Base-by-base conservation (phyloP, 1,140 invertebrate species). In the Drosophila quadrilineata region DNA sequence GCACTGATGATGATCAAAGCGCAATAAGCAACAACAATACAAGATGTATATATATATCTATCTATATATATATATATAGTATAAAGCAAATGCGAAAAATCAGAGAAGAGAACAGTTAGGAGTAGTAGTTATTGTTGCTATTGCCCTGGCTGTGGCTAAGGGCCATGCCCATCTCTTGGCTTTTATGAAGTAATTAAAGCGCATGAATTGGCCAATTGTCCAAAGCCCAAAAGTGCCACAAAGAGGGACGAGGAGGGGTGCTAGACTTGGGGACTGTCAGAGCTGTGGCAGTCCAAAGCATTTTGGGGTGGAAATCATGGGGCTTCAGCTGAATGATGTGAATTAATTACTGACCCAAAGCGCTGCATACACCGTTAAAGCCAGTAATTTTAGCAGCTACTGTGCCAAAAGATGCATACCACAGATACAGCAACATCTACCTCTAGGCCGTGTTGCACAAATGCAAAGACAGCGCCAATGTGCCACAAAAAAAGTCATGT, bases 311-410 rank as follows among this genome's bases (percentile, higher is more conserved):
- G 22, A 36, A 65, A 38, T 33, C 58, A 60, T 57, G 50, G 29
- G 35, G 19, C 64, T 54, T n/a, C n/a, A n/a, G n/a, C n/a, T n/a
- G n/a, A n/a, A 68, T 69, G 63, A 80, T 80, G 76, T 82, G 76
- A 82, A 82, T 82, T 82, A 82, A 82, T 82, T 84, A 82, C 77
- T 82, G 77, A 84, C 76, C 75, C 73, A 84, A 84, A 82, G 77
- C 76, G 73, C 35, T 84, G 72, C 26, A 59, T 64, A 68, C 22
- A 10, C 76, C 77, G 77, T 84, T 84, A 74, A 77, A 69, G 57
- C 35, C 75, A 16, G 56, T 38, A 50, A 59, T 69, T 68, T 60
- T 19, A 43, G 19, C 22, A 35, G 69, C 76, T 82, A 76, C 77
- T 68, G 77, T 84, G 57, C 58, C 26, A 12, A 31, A 17, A 84